A percentile compares a stretch with the other conserved stretches of the same genome.
Evolutionary conservation across 2,797 vertebrate species (phyloP).

Genomic region (Mormyrus proboscirostris): DNA sequence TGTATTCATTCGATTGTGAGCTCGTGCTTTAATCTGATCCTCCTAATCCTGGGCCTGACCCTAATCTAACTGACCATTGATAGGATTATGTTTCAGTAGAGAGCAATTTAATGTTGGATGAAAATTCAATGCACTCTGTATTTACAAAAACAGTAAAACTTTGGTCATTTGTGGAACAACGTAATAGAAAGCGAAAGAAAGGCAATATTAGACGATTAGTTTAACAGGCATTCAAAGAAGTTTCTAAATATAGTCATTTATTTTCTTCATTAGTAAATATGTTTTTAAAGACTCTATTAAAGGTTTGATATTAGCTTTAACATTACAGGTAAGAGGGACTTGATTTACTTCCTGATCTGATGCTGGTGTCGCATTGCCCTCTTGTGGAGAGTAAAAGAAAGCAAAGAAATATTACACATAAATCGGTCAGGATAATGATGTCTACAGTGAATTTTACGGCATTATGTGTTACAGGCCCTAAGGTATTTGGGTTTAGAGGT

Average conservation of each 20-base stretch:
- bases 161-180: not conserved
- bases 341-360: not conserved
- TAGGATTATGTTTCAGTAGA: slow-evolving; percentile 40
- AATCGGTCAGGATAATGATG: not conserved
- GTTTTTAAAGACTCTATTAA: not conserved
- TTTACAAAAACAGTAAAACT: not conserved
- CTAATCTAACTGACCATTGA: slow-evolving; percentile 45
- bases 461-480: slow-evolving; percentile 60
- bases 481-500: slow-evolving; percentile 75
- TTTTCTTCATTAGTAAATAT: not conserved
- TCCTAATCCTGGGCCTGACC: slow-evolving; percentile 38
- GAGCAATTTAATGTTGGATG: slow-evolving; percentile 37
- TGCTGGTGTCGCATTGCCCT: slow-evolving; percentile 11
- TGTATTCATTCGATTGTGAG: not conserved
- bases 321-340: not conserved
- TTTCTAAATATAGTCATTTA: not conserved
- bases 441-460: not conserved
- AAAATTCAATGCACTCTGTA: slow-evolving; percentile 14
- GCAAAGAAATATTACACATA: not conserved
- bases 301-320: not conserved
- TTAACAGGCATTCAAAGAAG: not conserved
- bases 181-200: not conserved
- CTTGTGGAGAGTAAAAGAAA: slow-evolving; percentile 9
- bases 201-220: not conserved
- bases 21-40: slow-evolving; percentile 42